Conservation (phyloP, 2,888 invertebrate species). For the Hymenopus coronatus region DNA sequence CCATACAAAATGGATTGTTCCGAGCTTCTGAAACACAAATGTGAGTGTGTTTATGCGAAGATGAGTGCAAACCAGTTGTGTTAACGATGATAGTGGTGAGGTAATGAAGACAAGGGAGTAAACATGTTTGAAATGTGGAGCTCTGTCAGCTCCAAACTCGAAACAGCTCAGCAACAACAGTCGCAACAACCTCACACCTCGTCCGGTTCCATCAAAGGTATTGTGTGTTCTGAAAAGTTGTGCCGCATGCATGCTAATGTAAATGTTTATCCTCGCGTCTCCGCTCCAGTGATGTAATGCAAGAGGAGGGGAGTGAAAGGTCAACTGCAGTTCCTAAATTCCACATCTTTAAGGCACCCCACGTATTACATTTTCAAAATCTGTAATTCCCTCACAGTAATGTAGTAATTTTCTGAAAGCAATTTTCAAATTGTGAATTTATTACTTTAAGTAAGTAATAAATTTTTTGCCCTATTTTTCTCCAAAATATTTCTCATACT, state of each 20-base stretch:
- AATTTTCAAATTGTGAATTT: too few relatives aligned
- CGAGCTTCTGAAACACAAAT: background rate
- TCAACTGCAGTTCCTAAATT: too few relatives aligned
- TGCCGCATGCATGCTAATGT: background rate
- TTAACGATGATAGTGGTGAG: background rate
- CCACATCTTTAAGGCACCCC: too few relatives aligned
- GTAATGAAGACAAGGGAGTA: background rate
- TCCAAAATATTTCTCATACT: too few relatives aligned
- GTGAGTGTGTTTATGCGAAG: background rate
- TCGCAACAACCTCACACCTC: constrained; percentile 74
- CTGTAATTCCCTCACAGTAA: too few relatives aligned
- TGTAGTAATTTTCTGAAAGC: too few relatives aligned
- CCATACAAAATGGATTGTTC: background rate
- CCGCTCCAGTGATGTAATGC: background rate
- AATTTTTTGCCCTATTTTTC: too few relatives aligned
- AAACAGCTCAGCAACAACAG: constrained; percentile 57
- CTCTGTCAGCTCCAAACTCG: constrained; percentile 72
- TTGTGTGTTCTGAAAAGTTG: constrained; percentile 44
- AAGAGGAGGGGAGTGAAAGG: too few relatives aligned
- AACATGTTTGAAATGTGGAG: constrained; percentile 81
- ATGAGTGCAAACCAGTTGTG: background rate
- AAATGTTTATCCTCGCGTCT: background rate
- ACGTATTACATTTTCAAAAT: too few relatives aligned
- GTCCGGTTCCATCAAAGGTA: constrained; percentile 80
- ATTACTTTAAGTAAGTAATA: too few relatives aligned